These are phyloP conservation scores for Scaptomyza cyrtandrae DNA, from an alignment of 2,888 invertebrate species.

Conservation along the genomic window DNA sequence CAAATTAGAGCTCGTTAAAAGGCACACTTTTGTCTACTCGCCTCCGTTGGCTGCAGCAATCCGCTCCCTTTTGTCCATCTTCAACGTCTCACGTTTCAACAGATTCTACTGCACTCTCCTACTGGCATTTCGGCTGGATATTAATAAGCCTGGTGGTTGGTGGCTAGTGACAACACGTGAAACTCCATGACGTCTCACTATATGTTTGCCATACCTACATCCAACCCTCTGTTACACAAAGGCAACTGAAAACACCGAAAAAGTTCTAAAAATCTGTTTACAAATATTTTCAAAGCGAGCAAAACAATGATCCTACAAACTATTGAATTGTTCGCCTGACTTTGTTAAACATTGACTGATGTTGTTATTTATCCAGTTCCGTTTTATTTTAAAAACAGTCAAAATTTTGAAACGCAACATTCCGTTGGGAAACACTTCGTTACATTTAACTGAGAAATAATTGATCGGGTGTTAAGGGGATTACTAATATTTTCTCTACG, in stretches of 20 bases:
- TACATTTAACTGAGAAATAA: background rate
- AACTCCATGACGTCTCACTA: conserved; percentile 81
- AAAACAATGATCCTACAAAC: conserved; percentile 45
- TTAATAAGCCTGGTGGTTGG: conserved; percentile 80
- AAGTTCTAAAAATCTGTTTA: conserved; percentile 79
- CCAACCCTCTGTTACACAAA: conserved; percentile 60
- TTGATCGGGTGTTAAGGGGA: conserved; percentile 1
- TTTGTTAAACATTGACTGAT: conserved; percentile 38
- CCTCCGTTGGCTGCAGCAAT: conserved; percentile 35
- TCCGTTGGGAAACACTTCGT: background rate
- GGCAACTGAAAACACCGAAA: conserved; percentile 63
- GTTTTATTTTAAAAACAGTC: conserved; percentile 6
- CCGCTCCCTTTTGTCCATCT: conserved; percentile 35
- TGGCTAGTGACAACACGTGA: conserved; percentile 82
- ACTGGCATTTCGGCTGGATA: conserved; percentile 54
- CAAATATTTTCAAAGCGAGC: conserved; percentile 79
- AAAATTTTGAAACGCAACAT: conserved; percentile 12
- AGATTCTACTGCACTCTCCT: conserved; percentile 58
- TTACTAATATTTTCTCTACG: background rate
- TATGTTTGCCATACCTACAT: conserved; percentile 56
- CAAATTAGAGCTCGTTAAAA: conserved; percentile 79
- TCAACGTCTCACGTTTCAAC: conserved; percentile 71
- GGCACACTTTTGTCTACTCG: conserved; percentile 69
- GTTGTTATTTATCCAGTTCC: conserved; percentile 22
- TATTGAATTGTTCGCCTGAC: conserved; percentile 39